Percentiles rank a stretch among this genome's conserved stretches.
These are phyloP conservation scores for Tachina lurida DNA, from an alignment of 2,888 invertebrate genomes.

Conservation along the genomic window DNA sequence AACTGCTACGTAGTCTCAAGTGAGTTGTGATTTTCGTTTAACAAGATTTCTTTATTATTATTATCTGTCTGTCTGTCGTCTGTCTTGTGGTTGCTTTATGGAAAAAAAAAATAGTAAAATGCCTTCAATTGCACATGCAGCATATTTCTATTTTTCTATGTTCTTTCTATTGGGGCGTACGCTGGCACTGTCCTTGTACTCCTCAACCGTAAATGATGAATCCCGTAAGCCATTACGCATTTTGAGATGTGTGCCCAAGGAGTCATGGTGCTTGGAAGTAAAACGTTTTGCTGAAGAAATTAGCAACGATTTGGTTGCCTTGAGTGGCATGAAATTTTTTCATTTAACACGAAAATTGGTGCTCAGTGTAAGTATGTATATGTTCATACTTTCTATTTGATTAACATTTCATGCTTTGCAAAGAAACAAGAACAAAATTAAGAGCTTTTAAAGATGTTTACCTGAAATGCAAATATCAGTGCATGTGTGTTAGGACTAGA, in stretches of 20 bases:
- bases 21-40: slow-evolving; percentile 69
- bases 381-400: slow-evolving; percentile 57
- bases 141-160: slow-evolving; percentile 85
- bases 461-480: too few relatives aligned
- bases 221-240: slow-evolving; percentile 82
- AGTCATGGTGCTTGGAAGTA: slow-evolving; percentile 83
- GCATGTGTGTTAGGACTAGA: too few relatives aligned
- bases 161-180: slow-evolving; percentile 84
- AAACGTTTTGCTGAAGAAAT: slow-evolving; percentile 81
- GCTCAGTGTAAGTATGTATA: slow-evolving; percentile 76
- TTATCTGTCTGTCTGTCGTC: slow-evolving; percentile 15
- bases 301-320: slow-evolving; percentile 80
- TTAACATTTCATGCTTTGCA: not conserved
- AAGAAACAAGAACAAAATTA: too few relatives aligned
- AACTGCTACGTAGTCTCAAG: slow-evolving; percentile 84
- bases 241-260: slow-evolving; percentile 83
- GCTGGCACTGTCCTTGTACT: slow-evolving; percentile 84
- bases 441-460: too few relatives aligned
- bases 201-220: slow-evolving; percentile 85
- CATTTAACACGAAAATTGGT: slow-evolving; percentile 81
- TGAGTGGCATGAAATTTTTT: slow-evolving; percentile 82
- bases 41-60: slow-evolving; percentile 8
- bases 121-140: slow-evolving; percentile 81
- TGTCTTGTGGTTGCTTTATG: not conserved
- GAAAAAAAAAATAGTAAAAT: slow-evolving; percentile 76